Percentiles rank a stretch among this genome's conserved stretches.
These are phyloP conservation scores for Morone saxatilis DNA, from an alignment of 2,113 vertebrate genomes.

Conservation along the genomic window DNA sequence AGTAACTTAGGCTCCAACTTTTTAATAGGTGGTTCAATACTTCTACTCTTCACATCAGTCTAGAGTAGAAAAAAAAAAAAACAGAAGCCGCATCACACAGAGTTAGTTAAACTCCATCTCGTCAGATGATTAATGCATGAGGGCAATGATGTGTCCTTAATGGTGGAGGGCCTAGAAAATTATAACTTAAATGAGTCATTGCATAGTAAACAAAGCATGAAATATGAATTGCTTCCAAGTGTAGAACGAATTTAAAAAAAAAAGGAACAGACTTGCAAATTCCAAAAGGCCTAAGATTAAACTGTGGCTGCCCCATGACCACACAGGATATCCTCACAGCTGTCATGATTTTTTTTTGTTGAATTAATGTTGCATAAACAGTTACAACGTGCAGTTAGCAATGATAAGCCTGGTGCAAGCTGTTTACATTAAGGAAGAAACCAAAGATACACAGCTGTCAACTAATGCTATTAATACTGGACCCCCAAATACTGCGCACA, in stretches of 20 bases:
- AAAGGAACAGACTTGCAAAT: neutral
- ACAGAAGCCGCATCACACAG: neutral
- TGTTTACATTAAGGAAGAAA: neutral
- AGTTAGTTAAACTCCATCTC: neutral
- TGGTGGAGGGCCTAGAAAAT: neutral
- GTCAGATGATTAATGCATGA: conserved; percentile 27
- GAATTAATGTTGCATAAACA: conserved; percentile 10
- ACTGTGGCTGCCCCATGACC: no score
- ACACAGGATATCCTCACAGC: neutral
- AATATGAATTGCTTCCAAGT: neutral
- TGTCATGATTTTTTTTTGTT: neutral
- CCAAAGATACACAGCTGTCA: conserved; percentile 14
- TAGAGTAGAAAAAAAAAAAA: conserved; percentile 63
- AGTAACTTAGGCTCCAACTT: conserved; percentile 94
- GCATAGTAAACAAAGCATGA: neutral
- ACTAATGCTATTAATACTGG: conserved; percentile 2
- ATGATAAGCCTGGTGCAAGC: neutral
- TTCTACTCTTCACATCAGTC: conserved; percentile 86
- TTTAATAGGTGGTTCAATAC: conserved; percentile 89
- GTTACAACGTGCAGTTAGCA: neutral
- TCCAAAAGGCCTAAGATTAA: neutral
- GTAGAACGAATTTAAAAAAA: neutral
- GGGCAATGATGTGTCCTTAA: neutral
- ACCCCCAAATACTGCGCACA: neutral
- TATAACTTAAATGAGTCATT: neutral